phyloP scores from a whole-genome alignment of 2,113 vertebrate genomes.

The Lycocorax pyrrhopterus region DNA sequence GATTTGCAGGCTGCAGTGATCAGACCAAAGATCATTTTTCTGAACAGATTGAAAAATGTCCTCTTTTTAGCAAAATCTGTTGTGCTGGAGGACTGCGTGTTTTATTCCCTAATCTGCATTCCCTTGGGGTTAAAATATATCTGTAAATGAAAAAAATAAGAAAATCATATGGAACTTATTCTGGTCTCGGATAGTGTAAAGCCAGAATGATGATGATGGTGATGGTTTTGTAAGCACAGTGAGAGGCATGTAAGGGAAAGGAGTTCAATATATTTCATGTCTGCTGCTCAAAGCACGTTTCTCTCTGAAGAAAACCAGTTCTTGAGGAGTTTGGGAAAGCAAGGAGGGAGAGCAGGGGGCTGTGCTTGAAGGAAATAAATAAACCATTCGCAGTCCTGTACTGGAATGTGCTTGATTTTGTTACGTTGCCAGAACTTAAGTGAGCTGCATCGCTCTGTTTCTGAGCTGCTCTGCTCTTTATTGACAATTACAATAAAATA shows the following conservation, averaged over 20 bases:
- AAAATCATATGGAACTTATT: not conserved
- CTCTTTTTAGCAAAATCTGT: constrained; percentile 35
- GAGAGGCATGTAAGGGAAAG: not conserved
- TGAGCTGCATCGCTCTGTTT: not conserved
- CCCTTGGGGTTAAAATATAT: not conserved
- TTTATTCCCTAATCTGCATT: not conserved
- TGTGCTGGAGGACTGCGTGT: not conserved
- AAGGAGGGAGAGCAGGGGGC: not conserved
- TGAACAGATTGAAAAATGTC: not conserved
- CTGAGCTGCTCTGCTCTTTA: constrained; percentile 24
- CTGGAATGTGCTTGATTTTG: constrained; percentile 13
- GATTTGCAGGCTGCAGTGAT: not conserved
- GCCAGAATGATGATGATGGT: not conserved
- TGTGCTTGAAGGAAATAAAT: not conserved
- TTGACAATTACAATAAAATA: constrained; percentile 33
- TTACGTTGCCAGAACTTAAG: not conserved
- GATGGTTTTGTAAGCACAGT: not conserved
- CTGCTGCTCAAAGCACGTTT: not conserved
- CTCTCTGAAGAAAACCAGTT: not conserved
- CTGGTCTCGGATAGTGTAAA: not conserved
- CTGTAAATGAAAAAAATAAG: not conserved
- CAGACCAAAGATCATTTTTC: not conserved
- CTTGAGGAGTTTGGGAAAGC: not conserved
- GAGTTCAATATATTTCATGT: not conserved
- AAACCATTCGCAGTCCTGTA: not conserved